Percentiles rank a stretch among this genome's conserved stretches.
Evolutionary conservation across 2,888 invertebrate species (phyloP).

Genomic region (Tenthredo scrophulariae): DNA sequence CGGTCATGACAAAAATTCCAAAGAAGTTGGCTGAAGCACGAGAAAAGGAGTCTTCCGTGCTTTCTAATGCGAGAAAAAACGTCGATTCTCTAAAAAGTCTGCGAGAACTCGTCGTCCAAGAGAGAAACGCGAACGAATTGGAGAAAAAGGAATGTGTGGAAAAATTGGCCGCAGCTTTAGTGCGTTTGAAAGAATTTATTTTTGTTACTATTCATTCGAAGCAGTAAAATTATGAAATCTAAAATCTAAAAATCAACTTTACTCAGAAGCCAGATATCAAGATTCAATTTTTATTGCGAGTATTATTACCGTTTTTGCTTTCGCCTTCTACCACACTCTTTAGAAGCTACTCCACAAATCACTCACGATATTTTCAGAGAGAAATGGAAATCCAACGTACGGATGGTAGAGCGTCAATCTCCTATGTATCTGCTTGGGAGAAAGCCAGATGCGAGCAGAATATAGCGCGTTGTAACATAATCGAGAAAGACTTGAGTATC

Average conservation of each 20-base stretch:
- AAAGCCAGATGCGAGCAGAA: slow-evolving; percentile 76
- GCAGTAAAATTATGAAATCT: neutral
- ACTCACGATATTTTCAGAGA: slow-evolving; percentile 59
- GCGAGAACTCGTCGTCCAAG: slow-evolving; percentile 32
- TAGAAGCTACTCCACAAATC: neutral
- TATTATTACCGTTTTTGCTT: neutral
- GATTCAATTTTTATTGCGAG: neutral
- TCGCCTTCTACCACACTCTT: neutral
- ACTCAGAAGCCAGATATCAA: too few relatives aligned
- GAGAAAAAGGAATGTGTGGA: slow-evolving; percentile 32
- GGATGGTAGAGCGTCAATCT: slow-evolving; percentile 65
- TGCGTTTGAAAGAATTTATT: neutral
- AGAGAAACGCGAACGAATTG: slow-evolving; percentile 28
- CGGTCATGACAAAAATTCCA: slow-evolving; percentile 9
- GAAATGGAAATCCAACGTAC: slow-evolving; percentile 66
- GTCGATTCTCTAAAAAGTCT: slow-evolving; percentile 7
- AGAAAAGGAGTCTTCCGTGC: slow-evolving; percentile 2
- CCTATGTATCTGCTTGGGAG: slow-evolving; percentile 73
- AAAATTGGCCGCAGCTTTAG: slow-evolving; percentile 20
- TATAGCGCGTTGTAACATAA: slow-evolving; percentile 65
- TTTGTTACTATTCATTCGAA: neutral
- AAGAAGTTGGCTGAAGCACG: neutral
- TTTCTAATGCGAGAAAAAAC: slow-evolving; percentile 32
- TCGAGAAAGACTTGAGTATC: slow-evolving; percentile 68
- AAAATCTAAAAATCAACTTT: neutral